A percentile compares a stretch with the other conserved stretches of the same genome.
Conservation (phyloP, 2,888 invertebrate genomes). For the Pterostichus niger region DNA sequence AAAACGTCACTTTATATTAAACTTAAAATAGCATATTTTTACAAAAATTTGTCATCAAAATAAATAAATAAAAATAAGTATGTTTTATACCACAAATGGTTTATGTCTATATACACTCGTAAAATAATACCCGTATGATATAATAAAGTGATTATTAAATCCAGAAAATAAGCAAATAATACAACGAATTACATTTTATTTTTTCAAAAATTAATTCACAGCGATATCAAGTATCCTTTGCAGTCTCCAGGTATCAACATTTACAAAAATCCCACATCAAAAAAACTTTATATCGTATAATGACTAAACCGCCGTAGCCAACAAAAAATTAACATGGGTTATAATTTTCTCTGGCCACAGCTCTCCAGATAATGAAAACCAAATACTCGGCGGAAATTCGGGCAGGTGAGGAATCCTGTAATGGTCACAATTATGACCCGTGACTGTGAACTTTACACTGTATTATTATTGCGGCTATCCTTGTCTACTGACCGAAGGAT, state of each 20-base stretch:
- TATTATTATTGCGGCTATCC: slow-evolving; percentile 32
- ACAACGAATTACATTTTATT: slow-evolving; percentile 27
- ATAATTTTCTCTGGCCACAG: slow-evolving; percentile 27
- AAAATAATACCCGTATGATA: not conserved
- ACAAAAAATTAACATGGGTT: slow-evolving; percentile 56
- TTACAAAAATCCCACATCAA: slow-evolving; percentile 52
- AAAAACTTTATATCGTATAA: slow-evolving; percentile 45
- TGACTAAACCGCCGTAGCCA: slow-evolving; percentile 37
- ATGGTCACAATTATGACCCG: slow-evolving; percentile 65
- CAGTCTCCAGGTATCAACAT: slow-evolving; percentile 47
- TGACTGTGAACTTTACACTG: slow-evolving; percentile 64
- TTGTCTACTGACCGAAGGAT: not conserved
- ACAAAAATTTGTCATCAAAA: too few species aligned
- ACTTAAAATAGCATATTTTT: too few species aligned
- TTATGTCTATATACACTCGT: not conserved
- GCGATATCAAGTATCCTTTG: slow-evolving; percentile 51
- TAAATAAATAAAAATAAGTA: too few species aligned
- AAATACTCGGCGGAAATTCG: slow-evolving; percentile 55
- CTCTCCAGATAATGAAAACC: slow-evolving; percentile 32
- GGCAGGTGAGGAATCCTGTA: slow-evolving; percentile 63
- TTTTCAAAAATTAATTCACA: slow-evolving; percentile 55
- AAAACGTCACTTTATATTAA: too few species aligned
- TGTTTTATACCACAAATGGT: too few species aligned
- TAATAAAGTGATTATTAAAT: slow-evolving; percentile 9
- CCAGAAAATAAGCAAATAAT: not conserved